A percentile compares a stretch with the other conserved stretches of the same genome.
Evolutionary conservation across 2,113 vertebrate species (phyloP).

Genomic region (Larimichthys crocea): DNA sequence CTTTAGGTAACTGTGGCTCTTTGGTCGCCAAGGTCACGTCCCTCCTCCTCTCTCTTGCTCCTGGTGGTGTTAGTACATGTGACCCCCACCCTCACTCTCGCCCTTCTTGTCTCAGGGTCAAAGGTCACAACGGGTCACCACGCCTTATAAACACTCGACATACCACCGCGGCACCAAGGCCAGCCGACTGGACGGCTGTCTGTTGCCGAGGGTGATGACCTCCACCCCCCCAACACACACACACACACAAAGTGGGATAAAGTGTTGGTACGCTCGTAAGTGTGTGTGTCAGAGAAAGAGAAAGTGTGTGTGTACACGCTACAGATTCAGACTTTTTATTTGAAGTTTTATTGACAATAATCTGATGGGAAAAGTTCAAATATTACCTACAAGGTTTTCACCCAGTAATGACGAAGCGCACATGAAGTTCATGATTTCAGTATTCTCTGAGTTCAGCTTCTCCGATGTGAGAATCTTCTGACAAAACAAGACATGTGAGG

Average conservation of each 20-base stretch:
- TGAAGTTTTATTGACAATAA: no score
- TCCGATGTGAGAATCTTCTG: no score
- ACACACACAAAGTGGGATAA: constrained; percentile 25
- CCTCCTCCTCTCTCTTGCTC: not conserved
- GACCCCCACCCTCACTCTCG: constrained; percentile 13
- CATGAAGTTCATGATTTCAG: not conserved
- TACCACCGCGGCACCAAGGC: constrained; percentile 65
- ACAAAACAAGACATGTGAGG: no score
- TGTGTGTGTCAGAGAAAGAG: constrained; percentile 40
- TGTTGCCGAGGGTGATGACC: constrained; percentile 37
- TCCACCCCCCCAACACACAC: not conserved
- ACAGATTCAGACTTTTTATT: not conserved
- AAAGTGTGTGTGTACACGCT: constrained; percentile 39
- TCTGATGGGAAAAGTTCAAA: no score
- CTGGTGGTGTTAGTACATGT: constrained; percentile 59
- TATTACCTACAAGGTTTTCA: no score
- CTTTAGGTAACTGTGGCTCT: not conserved
- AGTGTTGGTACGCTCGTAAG: constrained; percentile 41
- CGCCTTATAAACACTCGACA: constrained; percentile 78
- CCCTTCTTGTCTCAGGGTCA: constrained; percentile 62
- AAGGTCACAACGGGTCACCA: constrained; percentile 75
- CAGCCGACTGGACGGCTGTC: constrained; percentile 47
- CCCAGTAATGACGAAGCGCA: not conserved
- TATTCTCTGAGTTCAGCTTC: no score
- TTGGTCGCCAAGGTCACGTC: constrained; percentile 56